Conservation (phyloP, 1,140 invertebrate species). For the Penaeus indicus region DNA sequence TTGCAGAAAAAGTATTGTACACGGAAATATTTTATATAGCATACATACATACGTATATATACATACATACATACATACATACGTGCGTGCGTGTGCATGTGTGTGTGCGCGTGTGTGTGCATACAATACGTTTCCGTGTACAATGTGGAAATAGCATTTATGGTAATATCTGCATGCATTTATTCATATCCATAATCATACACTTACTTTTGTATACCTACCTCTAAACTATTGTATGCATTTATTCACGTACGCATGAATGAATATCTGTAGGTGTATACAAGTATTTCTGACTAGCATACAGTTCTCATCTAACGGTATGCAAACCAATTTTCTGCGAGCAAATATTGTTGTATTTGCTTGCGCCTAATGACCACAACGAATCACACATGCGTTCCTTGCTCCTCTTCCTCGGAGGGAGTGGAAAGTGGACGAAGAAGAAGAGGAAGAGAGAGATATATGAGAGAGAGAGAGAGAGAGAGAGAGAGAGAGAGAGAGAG, state of each 20-base stretch:
- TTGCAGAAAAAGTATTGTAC: no score
- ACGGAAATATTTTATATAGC: no score
- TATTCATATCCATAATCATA: neutral
- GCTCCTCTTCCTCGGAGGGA: no score
- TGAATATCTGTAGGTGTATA: neutral
- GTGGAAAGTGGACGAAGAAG: no score
- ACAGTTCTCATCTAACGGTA: no score
- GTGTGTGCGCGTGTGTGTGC: no score
- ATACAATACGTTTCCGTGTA: neutral
- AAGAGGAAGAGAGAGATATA: no score
- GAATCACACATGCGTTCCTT: no score
- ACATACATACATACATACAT: no score
- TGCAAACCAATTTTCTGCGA: neutral
- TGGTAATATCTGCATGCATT: neutral
- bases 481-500: neutral
- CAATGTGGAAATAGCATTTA: neutral
- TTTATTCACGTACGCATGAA: neutral
- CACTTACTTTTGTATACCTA: neutral
- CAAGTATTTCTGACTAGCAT: neutral
- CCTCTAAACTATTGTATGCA: neutral
- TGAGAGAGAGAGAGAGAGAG: neutral
- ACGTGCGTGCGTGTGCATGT: no score
- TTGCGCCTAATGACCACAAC: no score
- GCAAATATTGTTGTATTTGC: neutral
- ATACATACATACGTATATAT: no score